Evolutionary conservation across 1,140 invertebrate genomes (phyloP), one percentile per base, ranked within the genome.

Genomic region (Marisa cornuarietis): DNA sequence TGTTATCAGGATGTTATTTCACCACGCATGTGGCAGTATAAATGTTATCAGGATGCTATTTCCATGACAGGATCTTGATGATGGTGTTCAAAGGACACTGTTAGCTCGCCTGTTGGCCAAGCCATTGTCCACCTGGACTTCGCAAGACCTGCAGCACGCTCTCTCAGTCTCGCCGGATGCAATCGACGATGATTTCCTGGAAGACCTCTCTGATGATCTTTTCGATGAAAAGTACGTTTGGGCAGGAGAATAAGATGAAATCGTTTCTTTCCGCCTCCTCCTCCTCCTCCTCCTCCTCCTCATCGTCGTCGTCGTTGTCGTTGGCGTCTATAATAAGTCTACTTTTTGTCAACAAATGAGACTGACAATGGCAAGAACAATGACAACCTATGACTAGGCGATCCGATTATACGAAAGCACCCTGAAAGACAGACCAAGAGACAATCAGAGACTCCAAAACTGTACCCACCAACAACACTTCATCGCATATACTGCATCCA

Each of bases 121-220:
- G 26, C 71, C 71, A 0, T 16, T 52, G 18, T 24, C 9, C 54
- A 62, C 26, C 22, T 71, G 72, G 65, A 63, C 51, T 0, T 74
- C 74, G 18, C 72, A 72, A 22, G 78, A 79, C 24, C 65, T 82
- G 22, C 78, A 72, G 65, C 52, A 75, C 11, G 49, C 74, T 51
- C n/a, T 82, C 18, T 22, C 26, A 9, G 42, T 82, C 26, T 77
- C 81, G 2, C 78, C 81, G 16, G 78, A 82, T 65, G 81, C 76
- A 26, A 71, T 82, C 54, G 81, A 82, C 42, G 81, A 82, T 26
- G 81, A 79, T 31, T 69, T 82, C 24, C 61, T 82, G 22, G 78
- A 82, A 13, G 78, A 76, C 58, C 68, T 82, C 10, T 16, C 51
- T 31, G 76, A 78, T 14, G 71, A 81, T 20, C 49, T 81, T 16